phyloP scores from a whole-genome alignment of 1,140 invertebrate genomes.

The Drosophila melanogaster region Release_6_plus_ISO1_MT NC_004354.4:10072501-10073000 shows the following conservation, averaged over 20 bases:
- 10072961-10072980: slow-evolving; percentile 13
- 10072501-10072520: slow-evolving; percentile 1
- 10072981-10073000: background rate
- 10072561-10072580: slow-evolving; percentile 93
- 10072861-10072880: slow-evolving; percentile 24
- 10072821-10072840: slow-evolving; percentile 13
- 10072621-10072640: slow-evolving; percentile 95
- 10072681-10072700: slow-evolving; percentile 87
- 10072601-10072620: slow-evolving; percentile 92
- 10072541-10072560: too few species aligned
- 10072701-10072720: background rate
- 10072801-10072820: slow-evolving; percentile 48
- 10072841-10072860: slow-evolving; percentile 17
- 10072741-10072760: slow-evolving; percentile 78
- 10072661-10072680: slow-evolving; percentile 92
- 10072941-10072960: background rate
- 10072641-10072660: slow-evolving; percentile 85
- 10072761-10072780: slow-evolving; percentile 79
- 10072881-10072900: slow-evolving; percentile 9
- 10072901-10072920: background rate
- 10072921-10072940: background rate
- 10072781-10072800: slow-evolving; percentile 82
- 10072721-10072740: background rate
- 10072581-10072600: slow-evolving; percentile 87
- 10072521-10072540: background rate